Percentiles rank a stretch among this genome's conserved stretches.
Evolutionary conservation across 2,797 vertebrate genomes (phyloP).

Genomic region (Oreonectes daqikongensis): DNA sequence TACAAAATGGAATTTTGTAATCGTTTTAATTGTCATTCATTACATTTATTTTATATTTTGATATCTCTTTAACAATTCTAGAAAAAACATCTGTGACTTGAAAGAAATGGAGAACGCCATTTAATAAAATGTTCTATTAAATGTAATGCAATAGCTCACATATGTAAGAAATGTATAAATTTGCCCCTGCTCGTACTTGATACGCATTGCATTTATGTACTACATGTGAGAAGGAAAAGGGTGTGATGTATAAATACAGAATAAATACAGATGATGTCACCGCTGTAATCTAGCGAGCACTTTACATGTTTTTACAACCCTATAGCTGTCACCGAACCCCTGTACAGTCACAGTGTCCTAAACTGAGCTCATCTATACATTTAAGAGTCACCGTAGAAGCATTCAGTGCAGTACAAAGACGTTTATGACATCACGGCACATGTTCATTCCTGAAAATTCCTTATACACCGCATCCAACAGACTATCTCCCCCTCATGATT

Average conservation of each 20-base stretch:
- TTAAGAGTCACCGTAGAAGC: slow-evolving; percentile 23
- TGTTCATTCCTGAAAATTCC: slow-evolving; percentile 14
- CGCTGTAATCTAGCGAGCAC: slow-evolving; percentile 1
- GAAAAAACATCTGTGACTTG: too few species aligned
- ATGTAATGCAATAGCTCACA: too few species aligned
- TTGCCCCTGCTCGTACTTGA: too few species aligned
- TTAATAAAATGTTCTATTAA: too few species aligned
- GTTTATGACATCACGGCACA: slow-evolving; percentile 4
- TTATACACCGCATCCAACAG: neutral
- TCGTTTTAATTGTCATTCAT: too few species aligned
- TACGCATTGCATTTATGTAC: neutral
- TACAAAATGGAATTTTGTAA: too few species aligned
- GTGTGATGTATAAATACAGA: neutral
- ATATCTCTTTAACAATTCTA: too few species aligned
- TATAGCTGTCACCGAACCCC: slow-evolving; percentile 27
- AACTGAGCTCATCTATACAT: slow-evolving; percentile 36
- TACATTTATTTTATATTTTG: too few species aligned
- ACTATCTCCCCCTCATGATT: slow-evolving; percentile 1
- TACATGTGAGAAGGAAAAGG: slow-evolving; percentile 15
- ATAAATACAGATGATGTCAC: neutral
- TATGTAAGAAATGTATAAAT: too few species aligned
- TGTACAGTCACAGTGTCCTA: neutral
- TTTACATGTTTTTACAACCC: slow-evolving; percentile 10
- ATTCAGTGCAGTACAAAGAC: slow-evolving; percentile 13
- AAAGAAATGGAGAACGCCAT: too few species aligned